Conservation (phyloP, 2,113 vertebrate genomes). For the Percina caprodes region DNA sequence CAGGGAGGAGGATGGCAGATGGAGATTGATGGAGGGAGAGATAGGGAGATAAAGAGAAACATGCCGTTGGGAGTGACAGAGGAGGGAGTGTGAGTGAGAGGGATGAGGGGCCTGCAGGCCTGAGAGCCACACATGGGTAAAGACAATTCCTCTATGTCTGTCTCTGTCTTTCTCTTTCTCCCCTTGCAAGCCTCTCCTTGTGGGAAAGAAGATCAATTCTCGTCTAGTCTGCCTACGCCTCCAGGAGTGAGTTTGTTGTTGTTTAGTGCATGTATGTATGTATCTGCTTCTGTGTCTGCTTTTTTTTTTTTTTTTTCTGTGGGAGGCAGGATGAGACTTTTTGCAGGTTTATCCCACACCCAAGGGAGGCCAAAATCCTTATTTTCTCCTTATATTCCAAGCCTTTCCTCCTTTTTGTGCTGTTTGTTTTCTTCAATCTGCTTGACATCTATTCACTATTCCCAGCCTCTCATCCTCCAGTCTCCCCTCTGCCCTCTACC, state of each 20-base stretch:
- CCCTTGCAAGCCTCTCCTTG: slow-evolving; percentile 72
- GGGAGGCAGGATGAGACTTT: slow-evolving; percentile 61
- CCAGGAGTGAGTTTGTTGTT: slow-evolving; percentile 80
- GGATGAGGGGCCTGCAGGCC: slow-evolving; percentile 76
- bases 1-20: slow-evolving; percentile 75
- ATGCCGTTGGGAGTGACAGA: slow-evolving; percentile 74
- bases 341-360: slow-evolving; percentile 65
- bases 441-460: slow-evolving; percentile 44
- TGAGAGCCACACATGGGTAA: slow-evolving; percentile 72
- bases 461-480: slow-evolving; percentile 26
- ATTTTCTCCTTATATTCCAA: slow-evolving; percentile 58
- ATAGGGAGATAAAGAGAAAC: slow-evolving; percentile 78
- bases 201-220: slow-evolving; percentile 84
- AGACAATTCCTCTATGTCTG: slow-evolving; percentile 75
- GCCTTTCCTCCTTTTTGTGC: slow-evolving; percentile 35
- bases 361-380: slow-evolving; percentile 45
- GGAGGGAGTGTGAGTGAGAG: slow-evolving; percentile 65
- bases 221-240: slow-evolving; percentile 83
- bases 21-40: slow-evolving; percentile 79
- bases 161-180: slow-evolving; percentile 57
- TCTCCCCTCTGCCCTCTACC: slow-evolving; percentile 62
- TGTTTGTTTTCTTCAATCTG: slow-evolving; percentile 9
- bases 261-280: slow-evolving; percentile 58
- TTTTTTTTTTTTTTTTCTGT: slow-evolving; percentile 48
- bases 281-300: slow-evolving; percentile 50